These are phyloP conservation scores for Phyllostomus hastatus DNA, from an alignment of 2,113 vertebrate species.

Conservation along the genomic window DNA sequence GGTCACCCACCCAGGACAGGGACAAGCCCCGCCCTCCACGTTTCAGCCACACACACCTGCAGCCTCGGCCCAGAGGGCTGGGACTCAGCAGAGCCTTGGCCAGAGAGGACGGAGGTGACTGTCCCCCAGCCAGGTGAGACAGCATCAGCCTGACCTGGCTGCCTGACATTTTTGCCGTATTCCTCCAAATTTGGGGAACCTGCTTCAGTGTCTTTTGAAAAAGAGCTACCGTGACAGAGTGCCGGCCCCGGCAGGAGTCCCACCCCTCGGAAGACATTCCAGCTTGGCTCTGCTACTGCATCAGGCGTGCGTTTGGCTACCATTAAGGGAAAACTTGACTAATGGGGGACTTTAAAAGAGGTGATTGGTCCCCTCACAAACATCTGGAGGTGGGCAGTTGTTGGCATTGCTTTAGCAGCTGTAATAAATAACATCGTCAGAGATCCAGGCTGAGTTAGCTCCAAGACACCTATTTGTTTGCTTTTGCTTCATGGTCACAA, in stretches of 20 bases:
- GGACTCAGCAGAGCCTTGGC: background rate
- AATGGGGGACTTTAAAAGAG: background rate
- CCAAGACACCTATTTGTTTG: background rate
- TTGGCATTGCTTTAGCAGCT: background rate
- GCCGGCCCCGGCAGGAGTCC: background rate
- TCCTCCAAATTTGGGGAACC: background rate
- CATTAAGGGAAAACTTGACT: background rate
- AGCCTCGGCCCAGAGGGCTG: background rate
- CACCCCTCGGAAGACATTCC: background rate
- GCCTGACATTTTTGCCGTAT: background rate
- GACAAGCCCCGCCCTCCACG: background rate
- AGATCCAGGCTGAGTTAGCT: background rate
- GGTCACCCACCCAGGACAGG: background rate
- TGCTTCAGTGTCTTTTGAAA: background rate
- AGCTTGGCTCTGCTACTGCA: too few species aligned
- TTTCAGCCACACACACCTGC: too few species aligned
- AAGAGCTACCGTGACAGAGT: background rate
- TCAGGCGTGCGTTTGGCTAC: background rate
- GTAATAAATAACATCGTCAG: background rate
- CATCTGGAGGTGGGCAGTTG: background rate
- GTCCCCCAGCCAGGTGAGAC: background rate
- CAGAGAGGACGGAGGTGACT: background rate
- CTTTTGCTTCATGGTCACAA: background rate
- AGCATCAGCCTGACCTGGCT: background rate
- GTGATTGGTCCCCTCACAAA: background rate